phyloP scores from a whole-genome alignment of 2,113 vertebrate species.

The Eudyptes chrysolophus region DNA sequence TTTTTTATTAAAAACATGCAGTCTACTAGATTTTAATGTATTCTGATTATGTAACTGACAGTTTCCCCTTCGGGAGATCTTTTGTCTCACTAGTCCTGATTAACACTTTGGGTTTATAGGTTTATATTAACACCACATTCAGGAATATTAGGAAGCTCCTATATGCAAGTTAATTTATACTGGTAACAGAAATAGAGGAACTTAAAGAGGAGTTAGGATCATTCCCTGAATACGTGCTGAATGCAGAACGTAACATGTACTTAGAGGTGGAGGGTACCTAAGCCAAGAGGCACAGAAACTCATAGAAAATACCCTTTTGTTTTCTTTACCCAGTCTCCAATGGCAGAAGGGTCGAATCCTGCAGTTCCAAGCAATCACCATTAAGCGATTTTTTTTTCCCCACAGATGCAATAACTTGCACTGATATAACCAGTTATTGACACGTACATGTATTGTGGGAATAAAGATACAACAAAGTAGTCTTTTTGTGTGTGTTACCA shows the following conservation, averaged over 20 bases:
- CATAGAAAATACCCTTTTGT: background rate
- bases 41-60: constrained; percentile 68
- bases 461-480: background rate
- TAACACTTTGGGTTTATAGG: constrained; percentile 51
- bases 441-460: background rate
- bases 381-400: background rate
- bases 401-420: background rate
- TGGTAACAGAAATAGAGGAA: constrained; percentile 11
- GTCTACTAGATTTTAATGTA: constrained; percentile 60
- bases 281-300: background rate
- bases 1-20: constrained; percentile 48
- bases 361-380: background rate
- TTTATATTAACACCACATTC: constrained; percentile 28
- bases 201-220: background rate
- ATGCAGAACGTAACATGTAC: background rate
- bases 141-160: constrained; percentile 34
- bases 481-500: background rate
- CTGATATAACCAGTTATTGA: background rate
- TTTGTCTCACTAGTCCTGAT: constrained; percentile 63
- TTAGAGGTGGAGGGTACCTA: background rate
- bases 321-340: background rate
- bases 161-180: constrained; percentile 57
- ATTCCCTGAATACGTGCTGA: background rate
- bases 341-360: background rate
- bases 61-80: constrained; percentile 8